A percentile compares a stretch with the other conserved stretches of the same genome.
phyloP scores from a whole-genome alignment of 2,888 invertebrate genomes.

The Aleiodes testaceus region DNA sequence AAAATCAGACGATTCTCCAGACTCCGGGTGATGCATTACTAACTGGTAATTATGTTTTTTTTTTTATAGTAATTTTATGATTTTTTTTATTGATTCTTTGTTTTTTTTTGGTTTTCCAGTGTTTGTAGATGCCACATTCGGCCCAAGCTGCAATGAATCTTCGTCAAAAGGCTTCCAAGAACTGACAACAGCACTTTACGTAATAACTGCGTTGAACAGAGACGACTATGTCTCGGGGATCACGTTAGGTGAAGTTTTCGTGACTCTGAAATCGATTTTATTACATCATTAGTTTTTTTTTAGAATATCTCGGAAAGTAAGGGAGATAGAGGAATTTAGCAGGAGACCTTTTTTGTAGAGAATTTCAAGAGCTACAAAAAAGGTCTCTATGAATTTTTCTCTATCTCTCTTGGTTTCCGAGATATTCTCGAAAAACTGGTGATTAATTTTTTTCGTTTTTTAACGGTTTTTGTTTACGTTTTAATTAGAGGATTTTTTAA shows the following conservation, averaged over 20 bases:
- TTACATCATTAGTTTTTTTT: neutral
- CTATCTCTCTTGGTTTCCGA: too few species aligned
- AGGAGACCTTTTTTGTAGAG: too few species aligned
- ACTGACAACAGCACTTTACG: slow-evolving; percentile 69
- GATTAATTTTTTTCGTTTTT: neutral
- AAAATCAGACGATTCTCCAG: slow-evolving; percentile 64
- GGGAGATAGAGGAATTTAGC: too few species aligned
- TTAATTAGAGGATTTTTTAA: too few species aligned
- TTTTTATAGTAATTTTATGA: neutral
- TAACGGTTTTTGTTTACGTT: too few species aligned
- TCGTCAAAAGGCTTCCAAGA: slow-evolving; percentile 68
- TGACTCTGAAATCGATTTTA: neutral
- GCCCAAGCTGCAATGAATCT: slow-evolving; percentile 69
- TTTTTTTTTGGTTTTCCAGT: slow-evolving; percentile 57
- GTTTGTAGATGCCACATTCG: slow-evolving; percentile 70
- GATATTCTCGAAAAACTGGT: too few species aligned
- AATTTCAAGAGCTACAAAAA: too few species aligned
- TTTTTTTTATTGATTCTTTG: slow-evolving; percentile 1
- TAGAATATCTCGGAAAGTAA: neutral
- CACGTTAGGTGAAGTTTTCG: slow-evolving; percentile 65
- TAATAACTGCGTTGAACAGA: slow-evolving; percentile 69
- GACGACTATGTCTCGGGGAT: slow-evolving; percentile 70
- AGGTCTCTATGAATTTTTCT: too few species aligned
- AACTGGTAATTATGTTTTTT: slow-evolving; percentile 57
- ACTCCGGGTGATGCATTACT: slow-evolving; percentile 65